Conservation (phyloP, 2,113 vertebrate species). For the Xiphorhynchus elegans region DNA sequence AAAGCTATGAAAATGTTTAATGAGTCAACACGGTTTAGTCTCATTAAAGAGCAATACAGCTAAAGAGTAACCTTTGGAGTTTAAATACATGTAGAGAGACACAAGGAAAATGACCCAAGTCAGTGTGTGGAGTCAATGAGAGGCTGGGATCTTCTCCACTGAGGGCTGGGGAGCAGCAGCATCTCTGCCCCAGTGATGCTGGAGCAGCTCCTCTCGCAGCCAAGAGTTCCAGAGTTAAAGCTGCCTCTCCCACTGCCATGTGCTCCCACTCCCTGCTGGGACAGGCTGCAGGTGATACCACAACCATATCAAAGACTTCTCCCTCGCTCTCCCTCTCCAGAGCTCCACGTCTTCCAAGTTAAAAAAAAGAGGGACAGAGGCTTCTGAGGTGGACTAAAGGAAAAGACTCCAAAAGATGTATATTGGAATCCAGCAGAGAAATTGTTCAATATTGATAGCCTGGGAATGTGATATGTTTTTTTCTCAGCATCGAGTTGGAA, state of each 20-base stretch:
- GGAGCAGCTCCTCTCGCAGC: background rate
- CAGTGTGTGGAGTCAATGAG: background rate
- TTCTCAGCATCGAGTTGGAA: background rate
- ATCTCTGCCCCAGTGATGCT: background rate
- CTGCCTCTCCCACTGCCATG: background rate
- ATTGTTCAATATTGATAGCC: background rate
- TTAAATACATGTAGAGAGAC: background rate
- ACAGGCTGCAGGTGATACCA: background rate
- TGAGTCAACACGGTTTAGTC: background rate
- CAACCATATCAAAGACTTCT: background rate
- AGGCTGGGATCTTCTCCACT: background rate
- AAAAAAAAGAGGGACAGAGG: too few species aligned
- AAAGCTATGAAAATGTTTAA: constrained; percentile 5
- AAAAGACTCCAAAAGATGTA: background rate
- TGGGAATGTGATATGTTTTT: background rate
- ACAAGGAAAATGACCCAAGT: background rate
- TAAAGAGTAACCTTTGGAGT: background rate
- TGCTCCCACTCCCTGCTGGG: background rate
- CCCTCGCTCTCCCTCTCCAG: background rate
- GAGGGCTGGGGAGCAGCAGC: background rate
- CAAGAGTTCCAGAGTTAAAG: background rate
- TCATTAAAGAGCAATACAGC: background rate
- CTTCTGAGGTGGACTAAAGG: background rate
- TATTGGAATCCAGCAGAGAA: background rate
- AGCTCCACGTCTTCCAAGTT: background rate